phyloP scores from a whole-genome alignment of 2,888 invertebrate genomes.

The Protophormia terraenovae region DNA sequence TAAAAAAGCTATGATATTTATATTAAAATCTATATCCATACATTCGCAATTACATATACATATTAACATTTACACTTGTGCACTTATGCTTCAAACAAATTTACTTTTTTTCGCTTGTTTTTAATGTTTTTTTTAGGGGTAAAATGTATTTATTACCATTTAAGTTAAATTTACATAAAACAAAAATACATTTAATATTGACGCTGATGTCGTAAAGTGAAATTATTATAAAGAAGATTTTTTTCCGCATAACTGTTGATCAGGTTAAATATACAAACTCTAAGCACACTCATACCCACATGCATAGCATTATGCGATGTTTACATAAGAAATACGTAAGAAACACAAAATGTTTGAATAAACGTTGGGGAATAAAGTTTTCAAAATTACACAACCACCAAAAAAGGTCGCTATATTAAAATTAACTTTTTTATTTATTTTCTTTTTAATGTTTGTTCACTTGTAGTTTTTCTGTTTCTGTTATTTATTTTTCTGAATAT shows the following conservation, averaged over 20 bases:
- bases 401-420: background rate
- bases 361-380: conserved; percentile 27
- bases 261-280: background rate
- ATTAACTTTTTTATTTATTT: conserved; percentile 9
- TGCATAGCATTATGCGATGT: background rate
- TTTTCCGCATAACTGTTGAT: conserved; percentile 42
- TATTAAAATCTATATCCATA: background rate
- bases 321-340: background rate
- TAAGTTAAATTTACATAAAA: conserved; percentile 12
- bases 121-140: background rate
- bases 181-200: background rate
- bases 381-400: conserved; percentile 30
- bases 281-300: background rate
- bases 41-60: background rate
- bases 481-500: background rate
- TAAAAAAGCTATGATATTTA: conserved; percentile 26
- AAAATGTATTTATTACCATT: conserved; percentile 42
- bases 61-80: background rate
- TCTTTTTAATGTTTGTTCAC: background rate
- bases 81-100: background rate
- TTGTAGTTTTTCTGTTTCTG: background rate
- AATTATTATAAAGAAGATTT: conserved; percentile 7
- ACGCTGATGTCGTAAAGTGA: background rate
- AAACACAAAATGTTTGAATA: background rate
- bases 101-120: background rate